Evolutionary conservation across 2,888 invertebrate genomes (phyloP), one percentile per base, ranked within the genome.

Genomic region (Agelastica alni): DNA sequence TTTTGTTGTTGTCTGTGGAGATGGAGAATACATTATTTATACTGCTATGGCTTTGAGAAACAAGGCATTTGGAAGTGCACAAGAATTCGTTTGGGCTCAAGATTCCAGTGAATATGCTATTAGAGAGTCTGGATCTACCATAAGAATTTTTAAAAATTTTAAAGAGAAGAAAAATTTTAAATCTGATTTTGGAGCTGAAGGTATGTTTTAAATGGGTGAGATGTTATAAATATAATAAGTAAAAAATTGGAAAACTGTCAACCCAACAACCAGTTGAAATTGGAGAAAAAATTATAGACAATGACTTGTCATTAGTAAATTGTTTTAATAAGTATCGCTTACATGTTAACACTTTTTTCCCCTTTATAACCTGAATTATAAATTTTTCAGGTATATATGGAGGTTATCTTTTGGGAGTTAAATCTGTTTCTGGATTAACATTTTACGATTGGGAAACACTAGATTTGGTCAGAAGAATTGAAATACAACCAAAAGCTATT

Each of bases 21-120:
- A 99, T 77, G 99, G 99, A 9, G 99, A 99, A 76, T 99, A 97
- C 77, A 99, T 99, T 42, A 98, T 99, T 67, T 99, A 99, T 80
- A 99, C 99, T 0, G 96, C 99, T 0, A 97, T 99, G 96, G 98
- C 98, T 0, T 80, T 99, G 59, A 83, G 99, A 46, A 99, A 99
- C 77, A 99, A 99, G 75, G 96, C 96, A 1, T 99, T 98, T 74
- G 99, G 99, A 0, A 89, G 93, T 7, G 98, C 97, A 0, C 93
- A 96, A 68, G 99, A 99, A 79, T 99, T 99, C 75, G 98, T 98
- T 0, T 99, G 99, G 99, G 95, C 96, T 0, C 83, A 89, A 42
- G 99, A 99, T 75, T 94, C 96, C 22, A 95, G 94, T 36, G 93
- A 97, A 67, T 92, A 91, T 69, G 91, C 91, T 0, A 90, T 89